Percentiles rank a stretch among this genome's conserved stretches.
Conservation (phyloP, 2,113 vertebrate species). For the Boulengeromyrus knoepffleri region DNA sequence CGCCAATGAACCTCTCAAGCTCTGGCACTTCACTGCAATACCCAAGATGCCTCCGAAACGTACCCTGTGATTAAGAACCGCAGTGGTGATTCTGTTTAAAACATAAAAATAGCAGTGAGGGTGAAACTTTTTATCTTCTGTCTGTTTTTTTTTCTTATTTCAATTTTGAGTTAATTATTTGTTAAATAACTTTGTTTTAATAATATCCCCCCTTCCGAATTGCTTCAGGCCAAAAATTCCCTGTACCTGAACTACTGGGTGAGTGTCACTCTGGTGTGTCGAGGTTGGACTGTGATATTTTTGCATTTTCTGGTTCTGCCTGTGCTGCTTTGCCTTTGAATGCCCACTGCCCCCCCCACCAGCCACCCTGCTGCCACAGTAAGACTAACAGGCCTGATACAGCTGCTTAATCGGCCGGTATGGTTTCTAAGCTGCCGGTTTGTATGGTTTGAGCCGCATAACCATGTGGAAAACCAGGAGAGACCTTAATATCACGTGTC, state of each 20-base stretch:
- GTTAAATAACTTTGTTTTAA: constrained; percentile 45
- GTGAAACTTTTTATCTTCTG: not conserved
- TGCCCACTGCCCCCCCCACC: constrained; percentile 17
- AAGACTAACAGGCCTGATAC: not conserved
- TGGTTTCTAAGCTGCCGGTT: not conserved
- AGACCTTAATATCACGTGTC: not conserved
- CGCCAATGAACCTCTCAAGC: not conserved
- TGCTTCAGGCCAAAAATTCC: constrained; percentile 70
- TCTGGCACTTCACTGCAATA: not conserved
- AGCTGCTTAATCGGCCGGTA: not conserved
- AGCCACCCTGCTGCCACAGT: not conserved
- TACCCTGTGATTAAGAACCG: not conserved
- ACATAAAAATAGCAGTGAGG: not conserved
- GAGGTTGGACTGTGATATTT: constrained; percentile 29
- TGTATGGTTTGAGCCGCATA: not conserved
- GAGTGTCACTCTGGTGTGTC: constrained; percentile 55
- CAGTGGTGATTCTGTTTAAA: not conserved
- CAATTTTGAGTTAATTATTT: not conserved
- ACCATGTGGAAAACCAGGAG: not conserved
- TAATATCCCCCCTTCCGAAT: constrained; percentile 40
- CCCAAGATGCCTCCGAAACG: not conserved
- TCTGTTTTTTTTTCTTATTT: not conserved
- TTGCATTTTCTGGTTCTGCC: constrained; percentile 42
- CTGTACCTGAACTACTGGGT: constrained; percentile 69
- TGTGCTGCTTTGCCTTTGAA: constrained; percentile 21